Evolutionary conservation across 2,113 vertebrate genomes (phyloP).

Genomic region (Clupea harengus): DNA sequence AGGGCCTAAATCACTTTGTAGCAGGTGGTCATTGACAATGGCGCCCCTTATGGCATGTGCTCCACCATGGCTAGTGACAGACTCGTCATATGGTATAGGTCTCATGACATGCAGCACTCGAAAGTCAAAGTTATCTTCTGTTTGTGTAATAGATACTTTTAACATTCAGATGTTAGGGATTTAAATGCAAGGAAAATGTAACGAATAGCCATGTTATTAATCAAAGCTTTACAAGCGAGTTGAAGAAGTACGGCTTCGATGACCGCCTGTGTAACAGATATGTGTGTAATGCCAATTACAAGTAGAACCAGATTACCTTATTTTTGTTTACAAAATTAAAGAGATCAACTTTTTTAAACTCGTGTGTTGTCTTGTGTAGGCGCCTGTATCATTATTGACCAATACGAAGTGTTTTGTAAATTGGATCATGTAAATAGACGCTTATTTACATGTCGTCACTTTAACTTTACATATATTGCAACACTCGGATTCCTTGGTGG

Average conservation of each 20-base stretch:
- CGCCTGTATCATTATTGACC: not conserved
- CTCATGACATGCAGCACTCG: not conserved
- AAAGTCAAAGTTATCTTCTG: not conserved
- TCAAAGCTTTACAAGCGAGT: too few species aligned
- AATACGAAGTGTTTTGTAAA: not conserved
- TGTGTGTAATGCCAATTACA: not conserved
- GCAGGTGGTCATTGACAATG: conserved; percentile 53
- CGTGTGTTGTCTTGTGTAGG: not conserved
- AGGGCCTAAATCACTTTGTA: conserved; percentile 19
- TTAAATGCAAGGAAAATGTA: too few species aligned
- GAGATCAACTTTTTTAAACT: not conserved
- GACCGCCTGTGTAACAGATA: too few species aligned
- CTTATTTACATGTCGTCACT: too few species aligned
- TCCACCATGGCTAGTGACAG: not conserved
- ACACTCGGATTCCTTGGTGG: not conserved
- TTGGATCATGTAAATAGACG: not conserved
- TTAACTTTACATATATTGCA: not conserved
- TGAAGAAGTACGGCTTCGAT: too few species aligned
- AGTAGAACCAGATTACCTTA: not conserved
- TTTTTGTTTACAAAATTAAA: not conserved
- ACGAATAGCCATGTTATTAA: too few species aligned
- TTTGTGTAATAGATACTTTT: not conserved
- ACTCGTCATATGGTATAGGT: conserved; percentile 4
- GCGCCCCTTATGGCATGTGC: conserved; percentile 50
- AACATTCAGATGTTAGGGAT: too few species aligned